Conservation (phyloP, 2,888 invertebrate genomes). For the Drosophila nr. medialis region DNA sequence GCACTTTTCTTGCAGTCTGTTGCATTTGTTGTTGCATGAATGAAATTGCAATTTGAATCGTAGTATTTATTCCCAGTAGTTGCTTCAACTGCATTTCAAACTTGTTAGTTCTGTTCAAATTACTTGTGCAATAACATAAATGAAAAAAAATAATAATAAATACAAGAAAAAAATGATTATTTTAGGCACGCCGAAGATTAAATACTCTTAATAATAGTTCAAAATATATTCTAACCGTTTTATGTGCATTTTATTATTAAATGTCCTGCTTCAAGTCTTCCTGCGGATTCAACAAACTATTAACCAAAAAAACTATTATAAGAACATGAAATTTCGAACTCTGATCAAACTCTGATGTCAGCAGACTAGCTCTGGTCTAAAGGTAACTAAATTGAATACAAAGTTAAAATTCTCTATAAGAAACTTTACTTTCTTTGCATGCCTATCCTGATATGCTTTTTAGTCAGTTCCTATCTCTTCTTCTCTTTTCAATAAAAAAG, state of each 20-base stretch:
- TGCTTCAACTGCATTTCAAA: not conserved
- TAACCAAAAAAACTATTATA: not conserved
- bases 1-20: not conserved
- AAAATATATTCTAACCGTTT: not conserved
- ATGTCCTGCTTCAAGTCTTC: not conserved
- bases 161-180: fast-evolving
- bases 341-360: not conserved
- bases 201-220: not conserved
- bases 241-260: too few species aligned
- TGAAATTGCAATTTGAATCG: not conserved
- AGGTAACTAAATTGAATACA: not conserved
- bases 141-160: not conserved
- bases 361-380: not conserved
- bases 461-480: not conserved
- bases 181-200: not conserved
- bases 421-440: not conserved
- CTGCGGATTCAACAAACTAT: not conserved
- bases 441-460: not conserved
- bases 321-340: not conserved
- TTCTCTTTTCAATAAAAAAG: too few species aligned
- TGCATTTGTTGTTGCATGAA: not conserved
- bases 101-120: not conserved
- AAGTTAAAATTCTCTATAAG: not conserved
- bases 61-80: not conserved
- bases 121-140: not conserved